Evolutionary conservation across 2,888 invertebrate species (phyloP).

Genomic region (Lochmaea crataegi): DNA sequence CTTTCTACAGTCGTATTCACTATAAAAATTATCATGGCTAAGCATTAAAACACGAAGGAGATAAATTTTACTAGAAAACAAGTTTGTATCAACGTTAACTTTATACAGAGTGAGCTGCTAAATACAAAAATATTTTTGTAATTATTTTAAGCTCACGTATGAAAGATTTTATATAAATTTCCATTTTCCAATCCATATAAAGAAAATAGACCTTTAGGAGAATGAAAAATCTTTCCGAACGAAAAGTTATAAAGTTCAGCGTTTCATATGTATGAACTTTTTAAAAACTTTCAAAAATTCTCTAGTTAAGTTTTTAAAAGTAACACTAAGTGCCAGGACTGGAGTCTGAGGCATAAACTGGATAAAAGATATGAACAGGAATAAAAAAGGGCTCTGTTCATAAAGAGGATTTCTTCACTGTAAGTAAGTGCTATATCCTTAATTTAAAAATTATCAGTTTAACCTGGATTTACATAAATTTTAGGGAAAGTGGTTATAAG

Average conservation of each 20-base stretch:
- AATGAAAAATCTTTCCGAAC: constrained; percentile 46
- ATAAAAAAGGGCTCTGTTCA: constrained; percentile 15
- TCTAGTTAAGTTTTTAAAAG: constrained; percentile 49
- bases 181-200: constrained; percentile 32
- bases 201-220: constrained; percentile 32
- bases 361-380: constrained; percentile 44
- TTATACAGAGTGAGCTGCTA: background rate
- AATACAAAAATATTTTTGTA: too few species aligned
- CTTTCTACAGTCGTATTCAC: background rate
- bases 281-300: constrained; percentile 49
- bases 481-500: constrained; percentile 29
- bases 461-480: constrained; percentile 41
- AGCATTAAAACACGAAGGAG: background rate
- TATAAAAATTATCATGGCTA: background rate
- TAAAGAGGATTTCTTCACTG: constrained; percentile 31
- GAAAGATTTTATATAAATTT: constrained; percentile 23
- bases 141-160: background rate
- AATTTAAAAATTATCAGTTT: constrained; percentile 42
- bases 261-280: constrained; percentile 55
- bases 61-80: background rate
- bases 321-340: constrained; percentile 42
- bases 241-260: constrained; percentile 53
- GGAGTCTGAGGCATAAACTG: constrained; percentile 36
- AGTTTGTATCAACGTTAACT: background rate
- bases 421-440: constrained; percentile 38